Conservation (phyloP, 2,113 vertebrate genomes). For the Alligator mississippiensis region DNA sequence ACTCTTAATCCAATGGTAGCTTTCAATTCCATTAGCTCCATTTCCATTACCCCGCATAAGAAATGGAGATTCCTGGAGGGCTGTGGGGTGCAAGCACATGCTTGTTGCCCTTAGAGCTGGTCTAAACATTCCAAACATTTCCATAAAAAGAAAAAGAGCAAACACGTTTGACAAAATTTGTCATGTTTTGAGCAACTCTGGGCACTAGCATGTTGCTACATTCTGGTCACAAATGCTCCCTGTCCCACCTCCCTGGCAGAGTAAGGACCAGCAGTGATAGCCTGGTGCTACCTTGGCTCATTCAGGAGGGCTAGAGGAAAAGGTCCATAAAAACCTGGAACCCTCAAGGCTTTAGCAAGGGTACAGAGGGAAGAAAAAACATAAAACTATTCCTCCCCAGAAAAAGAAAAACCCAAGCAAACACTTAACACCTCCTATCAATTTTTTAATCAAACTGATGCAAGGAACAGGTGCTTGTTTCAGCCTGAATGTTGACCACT, state of each 20-base stretch:
- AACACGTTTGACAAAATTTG: accelerated
- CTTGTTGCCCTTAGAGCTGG: accelerated
- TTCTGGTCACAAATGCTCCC: background rate
- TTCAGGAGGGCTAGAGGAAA: background rate
- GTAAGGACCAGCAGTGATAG: background rate
- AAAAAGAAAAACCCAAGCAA: background rate
- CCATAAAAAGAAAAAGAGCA: background rate
- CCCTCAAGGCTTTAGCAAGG: background rate
- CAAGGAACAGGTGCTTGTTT: background rate
- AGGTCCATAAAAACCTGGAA: background rate
- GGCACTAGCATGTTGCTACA: background rate
- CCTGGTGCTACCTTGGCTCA: no score
- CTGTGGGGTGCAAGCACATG: background rate
- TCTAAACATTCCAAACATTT: background rate
- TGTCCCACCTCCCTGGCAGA: background rate
- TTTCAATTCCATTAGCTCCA: background rate
- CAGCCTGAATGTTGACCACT: background rate
- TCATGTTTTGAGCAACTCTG: background rate
- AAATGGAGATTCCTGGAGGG: background rate
- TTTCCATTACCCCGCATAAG: background rate
- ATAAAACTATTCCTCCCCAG: background rate
- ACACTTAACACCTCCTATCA: no score
- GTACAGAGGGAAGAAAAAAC: background rate
- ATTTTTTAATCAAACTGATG: background rate
- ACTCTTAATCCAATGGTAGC: background rate